These are phyloP conservation scores for Oxyura jamaicensis DNA, from an alignment of 2,113 vertebrate genomes.

Conservation along the genomic window DNA sequence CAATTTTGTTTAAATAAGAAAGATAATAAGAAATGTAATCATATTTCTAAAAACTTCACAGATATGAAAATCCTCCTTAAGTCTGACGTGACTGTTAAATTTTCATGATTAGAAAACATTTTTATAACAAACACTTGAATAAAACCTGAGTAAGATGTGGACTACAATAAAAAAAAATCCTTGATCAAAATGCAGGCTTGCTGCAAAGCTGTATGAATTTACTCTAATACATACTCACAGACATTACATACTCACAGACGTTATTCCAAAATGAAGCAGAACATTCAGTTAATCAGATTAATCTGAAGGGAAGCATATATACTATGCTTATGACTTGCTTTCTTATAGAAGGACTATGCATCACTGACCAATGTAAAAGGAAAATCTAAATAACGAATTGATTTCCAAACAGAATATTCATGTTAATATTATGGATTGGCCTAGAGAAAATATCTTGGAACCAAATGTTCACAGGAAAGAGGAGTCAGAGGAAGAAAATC, in stretches of 20 bases:
- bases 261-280: neutral
- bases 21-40: neutral
- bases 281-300: neutral
- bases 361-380: neutral
- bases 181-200: neutral
- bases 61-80: neutral
- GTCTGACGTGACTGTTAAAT: neutral
- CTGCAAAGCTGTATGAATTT: neutral
- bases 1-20: neutral
- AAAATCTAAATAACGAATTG: neutral
- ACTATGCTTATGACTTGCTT: neutral
- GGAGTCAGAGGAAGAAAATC: neutral
- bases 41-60: neutral
- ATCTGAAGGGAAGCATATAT: neutral
- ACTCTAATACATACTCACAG: neutral
- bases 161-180: neutral
- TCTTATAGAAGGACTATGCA: neutral
- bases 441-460: neutral
- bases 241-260: neutral
- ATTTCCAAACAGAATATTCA: neutral
- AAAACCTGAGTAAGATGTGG: neutral
- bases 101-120: neutral
- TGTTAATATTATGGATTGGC: neutral
- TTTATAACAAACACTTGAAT: neutral
- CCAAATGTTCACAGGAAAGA: neutral